Base-by-base conservation (phyloP, 2,113 vertebrate genomes). In the Dasypus novemcinctus region DNA sequence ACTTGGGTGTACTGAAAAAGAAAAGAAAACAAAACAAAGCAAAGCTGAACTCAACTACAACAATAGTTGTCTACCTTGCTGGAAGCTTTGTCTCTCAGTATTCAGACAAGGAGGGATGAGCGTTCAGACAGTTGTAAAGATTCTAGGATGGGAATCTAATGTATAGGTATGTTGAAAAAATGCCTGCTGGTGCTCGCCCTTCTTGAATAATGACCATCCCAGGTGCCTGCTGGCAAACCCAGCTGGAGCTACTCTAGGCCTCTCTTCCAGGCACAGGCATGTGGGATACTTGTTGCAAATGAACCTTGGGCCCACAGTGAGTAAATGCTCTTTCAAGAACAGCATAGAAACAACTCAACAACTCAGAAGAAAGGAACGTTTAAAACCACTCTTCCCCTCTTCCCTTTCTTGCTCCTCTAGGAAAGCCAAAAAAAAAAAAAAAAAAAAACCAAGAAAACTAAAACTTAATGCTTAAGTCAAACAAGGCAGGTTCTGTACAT, bases 401-500 rank as follows among this genome's bases (percentile, higher is more conserved):
- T 87, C 88, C 43, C 33, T 87, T 33, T 80, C n/a, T 25, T 46
- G 81, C 54, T 74, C 52, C 23, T 18, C 80, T 95, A 93, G 59
- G 75, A 87, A 87, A 68, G 49, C 78, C 64, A 71, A 49, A 46
- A 64, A 4, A 8, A 20, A 46, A 72, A 9, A 78, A 84, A 46
- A 72, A 4, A 8, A 20, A 46, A 72, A 9, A 78, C 80, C 38
- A 72, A 57, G 8, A 27, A 49, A 83, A 27, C 33, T 93, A 94
- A 76, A 90, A 64, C 29, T 80, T 90, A 66, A 80, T 36, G 93
- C 49, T 95, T 46, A 68, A 95, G 57, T 78, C 36, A 90, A 88
- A 96, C 57, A 90, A 95, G 75, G 93, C 78, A 5, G 41, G 92
- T 84, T 92, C 90, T 93, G 0, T 95, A 75, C 11, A 25, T 80